A percentile compares a stretch with the other conserved stretches of the same genome.
phyloP scores from a whole-genome alignment of 2,113 vertebrate species.

The Tor tambroides region DNA sequence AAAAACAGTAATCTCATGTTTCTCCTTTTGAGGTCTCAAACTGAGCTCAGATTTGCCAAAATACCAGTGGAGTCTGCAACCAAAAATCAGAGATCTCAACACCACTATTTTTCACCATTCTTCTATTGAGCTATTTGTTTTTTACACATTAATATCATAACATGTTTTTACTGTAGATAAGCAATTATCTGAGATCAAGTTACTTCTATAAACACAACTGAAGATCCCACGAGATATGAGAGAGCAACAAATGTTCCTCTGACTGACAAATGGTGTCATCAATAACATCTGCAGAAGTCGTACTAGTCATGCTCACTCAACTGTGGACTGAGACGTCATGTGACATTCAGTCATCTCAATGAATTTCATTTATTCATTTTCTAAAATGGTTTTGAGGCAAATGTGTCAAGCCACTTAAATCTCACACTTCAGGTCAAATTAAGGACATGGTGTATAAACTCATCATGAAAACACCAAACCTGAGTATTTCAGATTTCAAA shows the following conservation, averaged over 20 bases:
- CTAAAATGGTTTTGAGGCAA: neutral
- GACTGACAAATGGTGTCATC: neutral
- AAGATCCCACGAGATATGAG: neutral
- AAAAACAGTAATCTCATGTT: neutral
- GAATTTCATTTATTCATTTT: slow-evolving; percentile 14
- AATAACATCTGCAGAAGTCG: neutral
- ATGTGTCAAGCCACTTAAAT: neutral
- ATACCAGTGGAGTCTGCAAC: neutral
- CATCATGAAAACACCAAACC: neutral
- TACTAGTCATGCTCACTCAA: neutral
- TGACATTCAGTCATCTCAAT: neutral
- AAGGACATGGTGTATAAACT: neutral
- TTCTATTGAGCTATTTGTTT: neutral
- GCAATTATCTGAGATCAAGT: too few relatives aligned
- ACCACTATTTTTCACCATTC: neutral
- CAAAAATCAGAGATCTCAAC: neutral
- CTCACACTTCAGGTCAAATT: neutral
- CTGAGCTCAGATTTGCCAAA: too few relatives aligned
- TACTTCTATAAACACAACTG: too few relatives aligned
- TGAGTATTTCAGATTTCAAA: neutral
- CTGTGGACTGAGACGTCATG: neutral
- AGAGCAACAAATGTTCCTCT: neutral
- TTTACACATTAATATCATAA: neutral
- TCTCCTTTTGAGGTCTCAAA: neutral
- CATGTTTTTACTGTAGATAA: too few relatives aligned